These are phyloP conservation scores for Syngnathoides biaculeatus DNA, from an alignment of 2,113 vertebrate genomes.

Conservation along the genomic window DNA sequence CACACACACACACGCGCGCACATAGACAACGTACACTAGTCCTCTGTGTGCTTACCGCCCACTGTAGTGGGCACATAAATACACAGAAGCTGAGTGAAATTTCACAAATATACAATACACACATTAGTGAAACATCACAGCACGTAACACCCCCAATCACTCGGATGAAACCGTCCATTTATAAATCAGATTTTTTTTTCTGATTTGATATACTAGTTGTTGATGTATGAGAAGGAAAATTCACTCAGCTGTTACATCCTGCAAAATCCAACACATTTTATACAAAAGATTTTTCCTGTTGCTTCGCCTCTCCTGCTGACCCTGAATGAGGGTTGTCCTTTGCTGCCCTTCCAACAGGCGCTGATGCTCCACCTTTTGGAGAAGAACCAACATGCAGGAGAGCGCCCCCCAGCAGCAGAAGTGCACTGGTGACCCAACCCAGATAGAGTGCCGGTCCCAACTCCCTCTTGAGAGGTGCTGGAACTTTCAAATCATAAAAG, in stretches of 20 bases:
- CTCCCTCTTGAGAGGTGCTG: conserved; percentile 69
- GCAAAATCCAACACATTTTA: conserved; percentile 16
- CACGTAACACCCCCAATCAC: conserved; percentile 28
- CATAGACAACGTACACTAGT: conserved; percentile 28
- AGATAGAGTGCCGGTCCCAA: conserved; percentile 71
- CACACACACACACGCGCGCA: conserved; percentile 27
- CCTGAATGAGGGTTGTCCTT: conserved; percentile 39
- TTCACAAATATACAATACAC: conserved; percentile 47
- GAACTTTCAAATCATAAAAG: conserved; percentile 68
- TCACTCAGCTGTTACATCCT: not conserved
- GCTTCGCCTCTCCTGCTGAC: conserved; percentile 52
- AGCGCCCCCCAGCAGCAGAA: conserved; percentile 68
- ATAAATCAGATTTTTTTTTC: not conserved
- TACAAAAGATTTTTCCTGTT: conserved; percentile 69
- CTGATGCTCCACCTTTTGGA: conserved; percentile 28
- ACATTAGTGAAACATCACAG: conserved; percentile 50
- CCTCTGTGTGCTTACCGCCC: conserved; percentile 48
- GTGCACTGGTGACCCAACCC: conserved; percentile 64
- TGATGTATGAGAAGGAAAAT: not conserved
- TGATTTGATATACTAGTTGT: conserved; percentile 6
- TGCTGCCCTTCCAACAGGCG: conserved; percentile 39
- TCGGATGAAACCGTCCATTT: conserved; percentile 5
- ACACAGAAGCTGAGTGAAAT: conserved; percentile 54
- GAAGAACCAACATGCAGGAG: conserved; percentile 63
- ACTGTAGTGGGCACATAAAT: conserved; percentile 10